These are phyloP conservation scores for Cheirogaleus medius DNA, from an alignment of 2,113 vertebrate species.

Conservation along the genomic window DNA sequence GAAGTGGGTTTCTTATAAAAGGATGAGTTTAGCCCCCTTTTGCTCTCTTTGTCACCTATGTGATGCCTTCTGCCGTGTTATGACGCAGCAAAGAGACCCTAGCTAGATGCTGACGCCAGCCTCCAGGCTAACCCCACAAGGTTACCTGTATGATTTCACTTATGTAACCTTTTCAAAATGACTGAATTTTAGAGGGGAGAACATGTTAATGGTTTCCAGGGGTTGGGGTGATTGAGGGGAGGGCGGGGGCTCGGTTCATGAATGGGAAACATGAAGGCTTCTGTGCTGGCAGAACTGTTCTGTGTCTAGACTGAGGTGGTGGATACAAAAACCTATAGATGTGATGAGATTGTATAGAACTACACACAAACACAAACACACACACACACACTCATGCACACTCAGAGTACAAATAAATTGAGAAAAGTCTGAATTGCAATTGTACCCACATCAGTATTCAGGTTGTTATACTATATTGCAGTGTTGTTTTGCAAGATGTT, in stretches of 20 bases:
- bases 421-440: background rate
- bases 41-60: accelerated
- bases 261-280: background rate
- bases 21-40: background rate
- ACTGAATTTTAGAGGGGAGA: background rate
- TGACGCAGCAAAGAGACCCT: background rate
- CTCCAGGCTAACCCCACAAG: background rate
- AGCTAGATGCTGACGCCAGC: background rate
- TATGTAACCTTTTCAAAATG: background rate
- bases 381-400: background rate
- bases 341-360: background rate
- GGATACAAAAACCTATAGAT: background rate
- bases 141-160: background rate
- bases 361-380: background rate
- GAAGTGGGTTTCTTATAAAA: background rate
- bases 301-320: background rate
- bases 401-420: background rate
- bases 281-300: background rate
- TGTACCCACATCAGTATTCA: too few relatives aligned
- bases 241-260: background rate
- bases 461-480: background rate
- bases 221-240: background rate
- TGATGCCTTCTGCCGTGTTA: background rate
- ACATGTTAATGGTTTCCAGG: background rate
- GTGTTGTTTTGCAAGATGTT: background rate